These are phyloP conservation scores for Laticauda laticaudata DNA, from an alignment of 2,113 vertebrate species.

Conservation along the genomic window DNA sequence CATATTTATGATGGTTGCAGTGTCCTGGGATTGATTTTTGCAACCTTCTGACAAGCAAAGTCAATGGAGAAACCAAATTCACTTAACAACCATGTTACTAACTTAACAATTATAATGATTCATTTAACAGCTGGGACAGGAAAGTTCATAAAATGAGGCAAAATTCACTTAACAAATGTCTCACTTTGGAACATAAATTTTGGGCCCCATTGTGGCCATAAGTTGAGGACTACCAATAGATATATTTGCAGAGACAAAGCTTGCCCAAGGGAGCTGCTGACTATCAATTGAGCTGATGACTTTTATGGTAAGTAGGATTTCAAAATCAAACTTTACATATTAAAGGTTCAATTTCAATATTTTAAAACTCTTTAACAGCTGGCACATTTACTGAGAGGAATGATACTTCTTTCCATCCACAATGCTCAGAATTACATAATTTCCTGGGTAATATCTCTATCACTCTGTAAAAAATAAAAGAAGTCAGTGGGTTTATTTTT, in stretches of 20 bases:
- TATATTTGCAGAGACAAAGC: background rate
- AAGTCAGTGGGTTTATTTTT: background rate
- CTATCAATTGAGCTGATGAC: too few relatives aligned
- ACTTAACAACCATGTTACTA: too few relatives aligned
- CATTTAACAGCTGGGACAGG: background rate
- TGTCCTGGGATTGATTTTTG: background rate
- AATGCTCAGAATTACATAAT: background rate
- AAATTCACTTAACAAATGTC: background rate
- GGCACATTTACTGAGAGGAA: background rate
- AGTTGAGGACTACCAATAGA: background rate
- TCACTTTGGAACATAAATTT: background rate
- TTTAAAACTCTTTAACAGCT: background rate
- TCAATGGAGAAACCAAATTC: too few relatives aligned
- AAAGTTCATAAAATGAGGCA: background rate
- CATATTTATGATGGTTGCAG: background rate
- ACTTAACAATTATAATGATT: too few relatives aligned
- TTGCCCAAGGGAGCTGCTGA: background rate
- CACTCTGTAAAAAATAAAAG: background rate
- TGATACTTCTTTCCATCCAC: background rate
- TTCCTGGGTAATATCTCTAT: background rate
- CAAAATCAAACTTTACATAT: background rate
- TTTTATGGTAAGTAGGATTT: background rate
- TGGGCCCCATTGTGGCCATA: background rate
- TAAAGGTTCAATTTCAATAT: background rate
- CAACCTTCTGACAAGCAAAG: too few relatives aligned